Percentiles rank a stretch among this genome's conserved stretches.
phyloP scores from a whole-genome alignment of 2,888 invertebrate species.

The Seira sanloemensis region DNA sequence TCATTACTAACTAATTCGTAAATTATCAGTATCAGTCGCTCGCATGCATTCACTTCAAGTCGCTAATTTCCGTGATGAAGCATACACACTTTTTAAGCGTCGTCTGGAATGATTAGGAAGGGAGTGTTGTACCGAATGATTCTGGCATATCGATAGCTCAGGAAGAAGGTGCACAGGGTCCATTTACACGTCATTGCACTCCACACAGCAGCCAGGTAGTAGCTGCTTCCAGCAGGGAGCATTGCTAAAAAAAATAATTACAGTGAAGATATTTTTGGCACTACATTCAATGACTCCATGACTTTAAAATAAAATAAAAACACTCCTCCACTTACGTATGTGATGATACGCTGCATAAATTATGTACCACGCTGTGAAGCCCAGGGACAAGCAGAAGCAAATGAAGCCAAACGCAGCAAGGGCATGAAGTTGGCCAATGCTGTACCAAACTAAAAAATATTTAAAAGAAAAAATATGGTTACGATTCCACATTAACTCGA shows the following conservation, averaged over 20 bases:
- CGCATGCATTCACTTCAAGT: too few species aligned
- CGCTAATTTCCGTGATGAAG: too few species aligned
- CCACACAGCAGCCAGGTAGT: constrained; percentile 73
- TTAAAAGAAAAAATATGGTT: background rate
- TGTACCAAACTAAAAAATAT: constrained; percentile 66
- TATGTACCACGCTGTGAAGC: constrained; percentile 73
- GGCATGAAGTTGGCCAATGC: constrained; percentile 67
- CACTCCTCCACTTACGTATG: constrained; percentile 73
- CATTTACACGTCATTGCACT: constrained; percentile 73
- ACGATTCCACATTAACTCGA: too few species aligned
- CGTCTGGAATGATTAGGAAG: constrained; percentile 72
- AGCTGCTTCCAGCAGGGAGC: constrained; percentile 70
- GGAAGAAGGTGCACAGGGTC: constrained; percentile 67
- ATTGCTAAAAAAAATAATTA: constrained; percentile 72
- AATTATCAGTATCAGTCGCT: background rate
- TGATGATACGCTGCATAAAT: constrained; percentile 72
- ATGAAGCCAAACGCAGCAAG: constrained; percentile 70
- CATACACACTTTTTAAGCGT: constrained; percentile 55
- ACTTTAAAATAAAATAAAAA: too few species aligned
- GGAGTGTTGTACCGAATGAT: constrained; percentile 71
- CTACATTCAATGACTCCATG: too few species aligned
- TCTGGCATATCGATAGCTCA: constrained; percentile 70
- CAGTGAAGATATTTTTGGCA: too few species aligned
- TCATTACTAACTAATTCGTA: background rate
- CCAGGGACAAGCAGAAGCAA: constrained; percentile 67